phyloP scores from a whole-genome alignment of 2,888 invertebrate species.

The Sarcophaga carnaria region DNA sequence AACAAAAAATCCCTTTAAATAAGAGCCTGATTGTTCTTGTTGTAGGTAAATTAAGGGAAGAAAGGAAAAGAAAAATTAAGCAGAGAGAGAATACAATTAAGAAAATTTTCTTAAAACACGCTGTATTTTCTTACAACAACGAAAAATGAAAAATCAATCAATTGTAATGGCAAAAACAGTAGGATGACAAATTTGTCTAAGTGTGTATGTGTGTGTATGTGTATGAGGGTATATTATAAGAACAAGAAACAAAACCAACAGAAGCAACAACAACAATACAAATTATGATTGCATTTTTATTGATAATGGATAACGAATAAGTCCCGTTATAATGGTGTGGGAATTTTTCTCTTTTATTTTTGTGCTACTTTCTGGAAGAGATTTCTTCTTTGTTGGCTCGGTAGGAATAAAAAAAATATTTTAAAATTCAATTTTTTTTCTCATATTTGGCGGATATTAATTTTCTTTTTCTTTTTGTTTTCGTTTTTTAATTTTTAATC shows the following conservation, averaged over 20 bases:
- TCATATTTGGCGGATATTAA: not conserved
- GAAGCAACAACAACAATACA: not conserved
- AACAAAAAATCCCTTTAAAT: not conserved
- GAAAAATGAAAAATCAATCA: conserved; percentile 44
- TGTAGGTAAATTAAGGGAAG: not conserved
- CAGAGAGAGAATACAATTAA: not conserved
- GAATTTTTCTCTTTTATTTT: not conserved
- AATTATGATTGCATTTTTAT: conserved; percentile 2
- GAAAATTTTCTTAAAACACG: not conserved
- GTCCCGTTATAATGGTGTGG: not conserved
- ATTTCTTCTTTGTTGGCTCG: not conserved
- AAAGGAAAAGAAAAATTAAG: not conserved
- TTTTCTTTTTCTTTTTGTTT: not conserved
- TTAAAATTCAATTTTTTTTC: not conserved
- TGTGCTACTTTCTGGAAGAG: not conserved
- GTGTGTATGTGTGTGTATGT: not conserved
- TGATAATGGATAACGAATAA: not conserved
- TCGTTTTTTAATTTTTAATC: not conserved
- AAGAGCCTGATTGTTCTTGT: not conserved
- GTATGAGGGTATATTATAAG: not conserved
- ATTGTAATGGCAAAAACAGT: conserved; percentile 48
- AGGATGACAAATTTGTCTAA: conserved; percentile 36
- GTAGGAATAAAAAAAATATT: not conserved
- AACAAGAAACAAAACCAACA: too few species aligned
- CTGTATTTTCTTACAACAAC: not conserved